A percentile compares a stretch with the other conserved stretches of the same genome.
Evolutionary conservation across 2,113 vertebrate genomes (phyloP).

Genomic region (Heloderma charlesbogerti): DNA sequence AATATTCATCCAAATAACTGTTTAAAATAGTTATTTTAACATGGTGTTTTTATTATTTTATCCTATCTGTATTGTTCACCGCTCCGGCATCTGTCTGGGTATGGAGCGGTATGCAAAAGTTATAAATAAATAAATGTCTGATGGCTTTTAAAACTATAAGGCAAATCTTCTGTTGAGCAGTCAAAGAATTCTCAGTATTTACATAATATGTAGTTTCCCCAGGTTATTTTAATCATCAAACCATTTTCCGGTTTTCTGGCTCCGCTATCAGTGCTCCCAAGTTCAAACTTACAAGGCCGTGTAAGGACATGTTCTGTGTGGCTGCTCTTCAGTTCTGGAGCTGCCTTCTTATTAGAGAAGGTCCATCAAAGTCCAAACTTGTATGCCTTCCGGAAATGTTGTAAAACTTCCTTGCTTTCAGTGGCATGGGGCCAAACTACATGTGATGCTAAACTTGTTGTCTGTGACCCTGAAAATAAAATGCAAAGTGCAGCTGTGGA

Average conservation of each 20-base stretch:
- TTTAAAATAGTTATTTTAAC: too few relatives aligned
- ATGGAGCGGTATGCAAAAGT: too few relatives aligned
- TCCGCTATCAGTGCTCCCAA: not conserved
- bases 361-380: not conserved
- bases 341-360: not conserved
- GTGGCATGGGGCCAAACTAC: not conserved
- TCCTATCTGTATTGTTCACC: too few relatives aligned
- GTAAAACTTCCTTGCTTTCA: not conserved
- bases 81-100: too few relatives aligned
- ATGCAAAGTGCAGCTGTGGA: too few relatives aligned
- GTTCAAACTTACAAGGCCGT: not conserved
- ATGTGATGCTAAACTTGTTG: too few relatives aligned
- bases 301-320: not conserved
- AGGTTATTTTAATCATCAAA: not conserved
- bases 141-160: conserved; percentile 38
- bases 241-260: not conserved
- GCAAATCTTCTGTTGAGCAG: conserved; percentile 12
- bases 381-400: not conserved
- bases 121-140: not conserved
- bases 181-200: not conserved
- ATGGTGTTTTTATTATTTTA: too few relatives aligned
- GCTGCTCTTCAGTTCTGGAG: not conserved
- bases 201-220: not conserved
- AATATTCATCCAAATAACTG: not conserved
- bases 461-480: too few relatives aligned